These are phyloP conservation scores for Eutrigla gurnardus DNA, from an alignment of 2,797 vertebrate species.

Conservation along the genomic window DNA sequence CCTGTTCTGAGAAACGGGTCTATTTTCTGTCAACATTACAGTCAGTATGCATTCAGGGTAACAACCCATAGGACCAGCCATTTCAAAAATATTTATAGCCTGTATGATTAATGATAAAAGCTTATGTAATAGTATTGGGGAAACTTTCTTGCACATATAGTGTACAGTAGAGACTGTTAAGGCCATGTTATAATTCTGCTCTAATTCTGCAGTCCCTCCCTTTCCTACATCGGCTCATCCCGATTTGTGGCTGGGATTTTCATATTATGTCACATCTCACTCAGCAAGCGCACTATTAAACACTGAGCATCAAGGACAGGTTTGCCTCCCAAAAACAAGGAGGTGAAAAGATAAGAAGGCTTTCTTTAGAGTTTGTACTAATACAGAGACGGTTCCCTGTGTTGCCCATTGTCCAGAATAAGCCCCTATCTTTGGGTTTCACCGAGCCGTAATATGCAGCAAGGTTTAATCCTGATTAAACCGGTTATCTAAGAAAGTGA, in stretches of 20 bases:
- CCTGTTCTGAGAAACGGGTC: conserved; percentile 12
- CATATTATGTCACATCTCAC: conserved; percentile 54
- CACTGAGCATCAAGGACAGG: not conserved
- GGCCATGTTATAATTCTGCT: conserved; percentile 29
- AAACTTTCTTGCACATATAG: not conserved
- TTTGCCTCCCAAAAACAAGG: not conserved
- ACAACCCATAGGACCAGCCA: not conserved
- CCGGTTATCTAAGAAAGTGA: not conserved
- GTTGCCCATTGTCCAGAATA: not conserved
- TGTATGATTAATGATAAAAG: not conserved
- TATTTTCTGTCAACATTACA: conserved; percentile 26
- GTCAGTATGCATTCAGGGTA: not conserved
- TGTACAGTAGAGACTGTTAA: conserved; percentile 1
- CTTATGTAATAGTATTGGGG: not conserved
- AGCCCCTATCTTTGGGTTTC: conserved; percentile 7
- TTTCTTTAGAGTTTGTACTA: not conserved
- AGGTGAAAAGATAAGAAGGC: not conserved
- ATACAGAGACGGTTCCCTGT: not conserved
- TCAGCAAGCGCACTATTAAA: conserved; percentile 15
- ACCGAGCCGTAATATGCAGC: not conserved
- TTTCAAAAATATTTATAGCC: not conserved
- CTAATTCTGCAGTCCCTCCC: conserved; percentile 44
- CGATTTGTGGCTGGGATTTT: conserved; percentile 55
- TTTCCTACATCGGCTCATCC: conserved; percentile 49
- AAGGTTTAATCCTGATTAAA: conserved; percentile 20